Percentiles rank a stretch among this genome's conserved stretches.
Conservation (phyloP, 1,140 invertebrate species). For the Kradibia gibbosae region DNA sequence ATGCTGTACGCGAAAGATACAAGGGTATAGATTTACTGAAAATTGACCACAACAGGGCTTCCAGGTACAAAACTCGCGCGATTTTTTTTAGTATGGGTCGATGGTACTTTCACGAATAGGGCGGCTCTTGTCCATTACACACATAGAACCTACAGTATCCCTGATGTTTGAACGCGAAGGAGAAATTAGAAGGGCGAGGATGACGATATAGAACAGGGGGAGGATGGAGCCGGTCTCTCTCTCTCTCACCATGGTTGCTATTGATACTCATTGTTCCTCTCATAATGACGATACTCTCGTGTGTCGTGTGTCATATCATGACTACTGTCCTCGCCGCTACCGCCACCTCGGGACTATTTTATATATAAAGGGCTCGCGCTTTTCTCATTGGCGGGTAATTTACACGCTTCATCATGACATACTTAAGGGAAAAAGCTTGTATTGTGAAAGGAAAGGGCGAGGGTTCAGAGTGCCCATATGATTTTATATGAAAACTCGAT, state of each 20-base stretch:
- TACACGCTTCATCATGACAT: constrained; percentile 58
- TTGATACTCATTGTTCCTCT: constrained; percentile 50
- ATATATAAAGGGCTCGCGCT: constrained; percentile 32
- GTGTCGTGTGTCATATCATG: constrained; percentile 56
- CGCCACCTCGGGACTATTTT: constrained; percentile 28
- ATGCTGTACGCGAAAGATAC: constrained; percentile 18
- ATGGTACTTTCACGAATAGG: neutral
- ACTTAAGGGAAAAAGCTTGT: constrained; percentile 46
- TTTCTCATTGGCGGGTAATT: constrained; percentile 44
- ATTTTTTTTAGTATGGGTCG: neutral
- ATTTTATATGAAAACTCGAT: constrained; percentile 48
- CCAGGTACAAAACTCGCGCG: constrained; percentile 2
- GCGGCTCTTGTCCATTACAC: too few relatives aligned
- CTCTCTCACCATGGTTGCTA: neutral
- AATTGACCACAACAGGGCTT: constrained; percentile 16
- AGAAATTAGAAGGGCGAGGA: neutral
- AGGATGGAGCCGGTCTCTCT: neutral
- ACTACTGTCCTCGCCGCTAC: constrained; percentile 52
- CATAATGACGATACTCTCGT: constrained; percentile 58
- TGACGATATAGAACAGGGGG: neutral
- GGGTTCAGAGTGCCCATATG: constrained; percentile 20
- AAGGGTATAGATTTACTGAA: neutral
- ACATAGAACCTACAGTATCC: too few relatives aligned
- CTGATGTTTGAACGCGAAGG: too few relatives aligned
- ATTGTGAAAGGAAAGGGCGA: constrained; percentile 21